Evolutionary conservation across 2,888 invertebrate species (phyloP), one percentile per base, ranked within the genome.

Genomic region (Tribolium freemani): DNA sequence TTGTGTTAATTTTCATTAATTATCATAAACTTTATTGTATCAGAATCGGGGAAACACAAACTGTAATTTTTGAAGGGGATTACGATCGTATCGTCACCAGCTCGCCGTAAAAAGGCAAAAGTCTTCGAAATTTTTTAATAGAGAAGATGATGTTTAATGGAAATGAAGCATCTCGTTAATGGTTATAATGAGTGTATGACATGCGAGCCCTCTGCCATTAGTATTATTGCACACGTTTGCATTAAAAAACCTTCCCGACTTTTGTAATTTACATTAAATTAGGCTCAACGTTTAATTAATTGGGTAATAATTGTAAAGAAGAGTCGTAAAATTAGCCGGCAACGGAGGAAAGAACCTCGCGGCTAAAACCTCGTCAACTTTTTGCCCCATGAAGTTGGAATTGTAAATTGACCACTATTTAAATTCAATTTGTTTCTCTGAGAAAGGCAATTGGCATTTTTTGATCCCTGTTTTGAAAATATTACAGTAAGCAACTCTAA

Each of bases 1-100:
- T 68, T 58, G 38, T 57, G 48, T 57, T 68, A 45, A 57, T 30
- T 63, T 56, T 56, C 54, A 56, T 56, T 58, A 57, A 68, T 68
- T 68, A 66, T 26, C 66, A 66, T 66, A 66, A 66, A 66, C 53
- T 45, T 44, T 48, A 30, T 51, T 63, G 50, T 63, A 20, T 61
- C 13, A 10, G 30, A 50, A 46, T 26, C 26, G 26, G 26, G 50
- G 8, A 30, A 38, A 51, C 20, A 48, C 16, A 38, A 38, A 38
- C 38, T 38, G 38, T 38, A 38, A 16, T 26, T 30, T 10, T 10
- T 10, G 21, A 54, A 10, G 58, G 44, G 45, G 58, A 44, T 58
- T 58, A 58, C 44, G 16, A 58, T 20, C 20, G 16, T 51, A 38
- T 38, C 38, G 38, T 6, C n/a, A 21, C 21, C 57, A 57, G 2